Conservation (phyloP, 2,888 invertebrate species). For the Ecdyonurus torrentis region DNA sequence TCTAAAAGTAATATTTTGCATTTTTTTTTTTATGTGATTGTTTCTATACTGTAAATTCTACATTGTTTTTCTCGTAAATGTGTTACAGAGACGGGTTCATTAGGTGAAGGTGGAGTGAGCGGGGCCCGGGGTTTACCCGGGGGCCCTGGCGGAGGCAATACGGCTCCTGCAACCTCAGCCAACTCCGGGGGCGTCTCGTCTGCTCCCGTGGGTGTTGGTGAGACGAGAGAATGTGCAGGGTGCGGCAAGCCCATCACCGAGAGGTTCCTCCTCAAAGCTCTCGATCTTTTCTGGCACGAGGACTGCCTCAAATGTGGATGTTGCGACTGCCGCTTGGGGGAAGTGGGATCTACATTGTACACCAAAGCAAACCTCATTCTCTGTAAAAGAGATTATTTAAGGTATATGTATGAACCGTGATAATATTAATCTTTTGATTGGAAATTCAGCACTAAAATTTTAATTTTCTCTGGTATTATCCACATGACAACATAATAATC, state of each 20-base stretch:
- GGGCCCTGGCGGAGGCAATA: slow-evolving; percentile 22
- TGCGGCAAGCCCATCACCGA: slow-evolving; percentile 77
- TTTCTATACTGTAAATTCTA: too few relatives aligned
- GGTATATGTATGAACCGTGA: slow-evolving; percentile 33
- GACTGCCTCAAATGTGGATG: slow-evolving; percentile 86
- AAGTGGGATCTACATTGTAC: slow-evolving; percentile 80
- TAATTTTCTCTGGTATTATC: neutral
- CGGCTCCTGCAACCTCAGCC: slow-evolving; percentile 26
- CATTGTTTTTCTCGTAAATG: too few relatives aligned
- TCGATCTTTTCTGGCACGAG: slow-evolving; percentile 87
- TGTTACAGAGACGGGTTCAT: neutral
- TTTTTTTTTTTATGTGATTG: too few relatives aligned
- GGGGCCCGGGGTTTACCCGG: slow-evolving; percentile 11
- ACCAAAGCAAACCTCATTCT: slow-evolving; percentile 81
- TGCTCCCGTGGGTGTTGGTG: slow-evolving; percentile 24
- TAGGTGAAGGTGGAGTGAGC: slow-evolving; percentile 3
- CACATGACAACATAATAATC: neutral
- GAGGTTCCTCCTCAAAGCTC: slow-evolving; percentile 62
- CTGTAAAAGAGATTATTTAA: slow-evolving; percentile 82
- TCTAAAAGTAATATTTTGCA: too few relatives aligned
- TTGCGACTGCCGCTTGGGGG: slow-evolving; percentile 84
- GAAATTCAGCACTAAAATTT: neutral
- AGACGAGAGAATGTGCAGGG: slow-evolving; percentile 56
- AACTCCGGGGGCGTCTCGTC: slow-evolving; percentile 27
- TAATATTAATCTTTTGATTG: too few relatives aligned